phyloP scores from a whole-genome alignment of 2,888 invertebrate genomes.

The Archips xylosteana region DNA sequence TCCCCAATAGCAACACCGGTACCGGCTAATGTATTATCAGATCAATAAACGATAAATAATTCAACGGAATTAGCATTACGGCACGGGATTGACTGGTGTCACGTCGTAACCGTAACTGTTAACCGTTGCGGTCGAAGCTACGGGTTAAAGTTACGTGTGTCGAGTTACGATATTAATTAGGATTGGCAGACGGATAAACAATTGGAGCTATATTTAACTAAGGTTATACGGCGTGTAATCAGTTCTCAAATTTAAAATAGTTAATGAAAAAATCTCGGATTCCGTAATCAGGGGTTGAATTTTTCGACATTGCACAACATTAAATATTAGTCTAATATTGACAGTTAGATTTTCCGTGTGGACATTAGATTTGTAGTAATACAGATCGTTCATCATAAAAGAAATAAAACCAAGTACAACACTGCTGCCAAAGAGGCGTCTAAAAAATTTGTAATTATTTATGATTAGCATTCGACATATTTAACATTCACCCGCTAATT shows the following conservation, averaged over 20 bases:
- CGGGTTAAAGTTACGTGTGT: slow-evolving; percentile 35
- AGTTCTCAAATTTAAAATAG: not conserved
- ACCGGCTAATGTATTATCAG: not conserved
- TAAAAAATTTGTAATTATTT: no score
- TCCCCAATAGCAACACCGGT: not conserved
- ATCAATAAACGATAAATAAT: slow-evolving; percentile 17
- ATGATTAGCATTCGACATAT: no score
- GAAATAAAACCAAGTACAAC: no score
- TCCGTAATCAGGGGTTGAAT: not conserved
- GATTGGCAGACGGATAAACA: slow-evolving; percentile 20
- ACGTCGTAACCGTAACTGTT: slow-evolving; percentile 33
- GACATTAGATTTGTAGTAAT: no score
- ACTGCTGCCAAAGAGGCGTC: no score
- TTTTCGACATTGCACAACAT: no score
- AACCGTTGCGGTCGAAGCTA: slow-evolving; percentile 31
- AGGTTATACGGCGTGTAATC: not conserved
- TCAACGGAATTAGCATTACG: not conserved
- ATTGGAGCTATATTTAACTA: not conserved
- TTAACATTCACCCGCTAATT: no score
- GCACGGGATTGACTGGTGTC: slow-evolving; percentile 20
- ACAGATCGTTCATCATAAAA: no score
- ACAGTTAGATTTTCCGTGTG: no score
- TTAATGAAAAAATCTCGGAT: not conserved
- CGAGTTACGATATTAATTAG: slow-evolving; percentile 28
- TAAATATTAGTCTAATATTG: no score